Percentiles rank a stretch among this genome's conserved stretches.
phyloP scores from a whole-genome alignment of 2,888 invertebrate genomes.

The Peribatodes rhomboidaria region DNA sequence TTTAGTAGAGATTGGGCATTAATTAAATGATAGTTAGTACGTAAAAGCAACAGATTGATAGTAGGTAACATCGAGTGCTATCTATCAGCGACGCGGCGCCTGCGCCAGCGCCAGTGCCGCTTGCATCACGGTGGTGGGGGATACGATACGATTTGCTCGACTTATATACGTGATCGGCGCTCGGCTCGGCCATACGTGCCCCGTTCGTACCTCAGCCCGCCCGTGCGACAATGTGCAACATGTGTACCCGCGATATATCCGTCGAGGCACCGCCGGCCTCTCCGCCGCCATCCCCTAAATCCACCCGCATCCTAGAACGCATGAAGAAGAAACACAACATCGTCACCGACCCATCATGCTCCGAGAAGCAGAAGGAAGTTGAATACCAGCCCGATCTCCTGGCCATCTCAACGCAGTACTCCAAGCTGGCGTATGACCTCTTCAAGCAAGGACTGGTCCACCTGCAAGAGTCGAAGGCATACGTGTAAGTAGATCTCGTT shows the following conservation, averaged over 20 bases:
- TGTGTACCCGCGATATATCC: conserved; percentile 72
- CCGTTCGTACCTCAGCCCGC: conserved; percentile 45
- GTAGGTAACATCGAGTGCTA: conserved; percentile 25
- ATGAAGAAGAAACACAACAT: conserved; percentile 82
- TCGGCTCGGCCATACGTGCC: conserved; percentile 55
- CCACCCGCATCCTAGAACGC: conserved; percentile 64
- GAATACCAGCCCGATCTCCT: conserved; percentile 81
- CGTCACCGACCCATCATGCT: conserved; percentile 69
- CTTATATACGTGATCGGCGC: conserved; percentile 71
- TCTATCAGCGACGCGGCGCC: conserved; percentile 50
- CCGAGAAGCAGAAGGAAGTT: conserved; percentile 71
- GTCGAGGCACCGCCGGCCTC: conserved; percentile 53
- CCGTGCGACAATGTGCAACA: conserved; percentile 73
- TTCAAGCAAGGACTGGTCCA: conserved; percentile 67
- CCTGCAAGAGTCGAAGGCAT: conserved; percentile 78
- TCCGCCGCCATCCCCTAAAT: conserved; percentile 51
- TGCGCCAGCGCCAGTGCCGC: conserved; percentile 50
- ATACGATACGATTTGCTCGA: conserved; percentile 65
- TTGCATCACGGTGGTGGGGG: conserved; percentile 61
- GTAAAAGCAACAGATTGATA: neutral
- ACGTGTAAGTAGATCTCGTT: conserved; percentile 74
- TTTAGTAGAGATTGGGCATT: neutral
- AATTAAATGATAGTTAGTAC: neutral
- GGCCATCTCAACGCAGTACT: conserved; percentile 79
- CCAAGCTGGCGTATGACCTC: conserved; percentile 73